Evolutionary conservation across 2,888 invertebrate species (phyloP).

Genomic region (Arrhopalites spinosus): DNA sequence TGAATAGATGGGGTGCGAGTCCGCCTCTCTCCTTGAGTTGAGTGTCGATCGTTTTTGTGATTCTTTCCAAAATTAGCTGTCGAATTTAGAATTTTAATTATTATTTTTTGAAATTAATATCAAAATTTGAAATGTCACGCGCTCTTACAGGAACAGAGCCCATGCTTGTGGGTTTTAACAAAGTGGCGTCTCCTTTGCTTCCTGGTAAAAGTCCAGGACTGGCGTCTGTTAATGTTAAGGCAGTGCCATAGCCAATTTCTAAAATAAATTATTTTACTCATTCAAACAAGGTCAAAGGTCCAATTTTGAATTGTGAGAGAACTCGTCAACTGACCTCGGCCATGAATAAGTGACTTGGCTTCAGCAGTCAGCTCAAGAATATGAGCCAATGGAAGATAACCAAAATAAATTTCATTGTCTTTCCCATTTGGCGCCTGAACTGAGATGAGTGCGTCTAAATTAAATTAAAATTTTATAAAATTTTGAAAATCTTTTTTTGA

Average conservation of each 20-base stretch:
- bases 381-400: slow-evolving; percentile 95
- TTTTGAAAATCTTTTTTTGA: background rate
- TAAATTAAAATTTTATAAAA: background rate
- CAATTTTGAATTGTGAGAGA: too few species aligned
- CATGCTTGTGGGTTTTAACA: slow-evolving; percentile 89
- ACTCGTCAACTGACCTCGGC: too few species aligned
- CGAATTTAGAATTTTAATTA: too few species aligned
- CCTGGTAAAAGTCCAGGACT: slow-evolving; percentile 96
- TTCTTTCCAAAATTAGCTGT: slow-evolving; percentile 92
- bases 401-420: slow-evolving; percentile 70
- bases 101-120: background rate
- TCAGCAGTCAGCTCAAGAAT: slow-evolving; percentile 82
- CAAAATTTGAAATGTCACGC: slow-evolving; percentile 57
- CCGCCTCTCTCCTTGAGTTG: slow-evolving; percentile 83
- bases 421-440: too few species aligned
- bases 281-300: too few species aligned
- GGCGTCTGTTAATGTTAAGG: slow-evolving; percentile 87
- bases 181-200: slow-evolving; percentile 85
- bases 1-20: slow-evolving; percentile 82
- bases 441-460: background rate
- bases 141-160: slow-evolving; percentile 95
- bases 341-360: slow-evolving; percentile 53
- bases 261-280: too few species aligned
- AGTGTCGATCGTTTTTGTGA: slow-evolving; percentile 95
- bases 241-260: slow-evolving; percentile 77